Evolutionary conservation across 2,113 vertebrate species (phyloP), one percentile per base, ranked within the genome.

Genomic region (Willisornis vidua): DNA sequence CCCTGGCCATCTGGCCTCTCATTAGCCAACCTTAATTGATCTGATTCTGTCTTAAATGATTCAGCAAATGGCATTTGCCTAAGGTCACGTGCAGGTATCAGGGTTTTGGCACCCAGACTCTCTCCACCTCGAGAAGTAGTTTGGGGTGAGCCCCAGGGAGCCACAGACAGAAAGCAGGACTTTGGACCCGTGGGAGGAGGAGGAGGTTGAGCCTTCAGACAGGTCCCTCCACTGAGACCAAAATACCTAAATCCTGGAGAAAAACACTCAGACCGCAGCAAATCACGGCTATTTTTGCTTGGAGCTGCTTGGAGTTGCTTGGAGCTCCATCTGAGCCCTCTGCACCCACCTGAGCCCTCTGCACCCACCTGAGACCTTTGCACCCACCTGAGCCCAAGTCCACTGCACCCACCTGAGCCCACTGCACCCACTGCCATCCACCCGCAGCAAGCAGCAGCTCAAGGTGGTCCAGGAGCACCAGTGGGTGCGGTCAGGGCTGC

Each of bases 11-110:
- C 62, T 96, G 93, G 91, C 82, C 78, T 88, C 90, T 96, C 90
- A 95, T 93, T 94, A 95, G 62, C 84, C 93, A 95, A 74, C 46
- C 57, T 96, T 96, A 95, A 95, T 92, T 96, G 86, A 83, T 89
- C 74, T 92, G 82, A 81, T 93, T 95, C 85, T 81, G 85, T 92
- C 92, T 94, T 89, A 87, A 96, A 94, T 83, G 83, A 94, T 87
- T 92, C 89, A 92, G 52, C 3, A 29, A 89, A 74, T 43, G 55
- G 73, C 55, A 59, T 80, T 92, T 93, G 67, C 73, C 23, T 9
- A 93, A 97, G 86, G 91, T 92, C 28, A 1, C 0, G 0, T 19
- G 65, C 65, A 58, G 77, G 59, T 54, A 65, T 66, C 14, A 23
- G 41, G 4, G 20, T 57, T 94, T 79, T 78, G 43, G 78, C 41